Base-by-base conservation (phyloP, 2,888 invertebrate genomes). In the Caenorhabditis sp. region DNA sequence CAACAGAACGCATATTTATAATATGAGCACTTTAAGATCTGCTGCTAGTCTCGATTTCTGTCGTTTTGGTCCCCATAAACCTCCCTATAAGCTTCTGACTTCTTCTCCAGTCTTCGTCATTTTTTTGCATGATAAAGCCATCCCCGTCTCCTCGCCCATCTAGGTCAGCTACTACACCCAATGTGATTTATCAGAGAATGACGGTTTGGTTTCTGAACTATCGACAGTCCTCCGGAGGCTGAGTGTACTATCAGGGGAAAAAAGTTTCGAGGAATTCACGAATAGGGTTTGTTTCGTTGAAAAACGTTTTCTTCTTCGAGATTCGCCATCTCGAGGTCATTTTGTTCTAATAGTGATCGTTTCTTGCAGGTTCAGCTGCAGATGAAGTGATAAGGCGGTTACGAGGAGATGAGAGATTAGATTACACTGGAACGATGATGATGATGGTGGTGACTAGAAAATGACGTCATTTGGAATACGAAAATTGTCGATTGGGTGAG, bases 161-260 rank as follows among this genome's bases (percentile, higher is more conserved):
- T 63, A 47, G 63, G 63, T 63, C 63, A 63, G n/a, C n/a, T 3
- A n/a, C 14, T 7, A n/a, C n/a, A 7, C 2, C 38, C 31, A 31
- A 31, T n/a, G n/a, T n/a, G n/a, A 28, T 28, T 7, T 51, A 4
- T 51, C 22, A 4, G 51, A 5, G 22, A 12, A 44, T 77, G 77
- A 77, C 77, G 77, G 77, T 77, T 77, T 77, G 77, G 59, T 70
- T 77, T 77, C 44, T 63, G 70, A 68, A 77, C 77, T 76, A 47
- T 26, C 22, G 63, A 41, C 16, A 54, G 8, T n/a, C 31, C 22
- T 22, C 35, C n/a, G 41, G 41, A 38, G 16, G 24, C 10, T 56
- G 26, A 24, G 22, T 63, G 61, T 63, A 44, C 59, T 63, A 41
- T 19, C n/a, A n/a, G n/a, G n/a, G n/a, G n/a, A n/a, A n/a, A n/a